Conservation (phyloP, 2,797 vertebrate genomes). For the Muscicapa comitata region DNA sequence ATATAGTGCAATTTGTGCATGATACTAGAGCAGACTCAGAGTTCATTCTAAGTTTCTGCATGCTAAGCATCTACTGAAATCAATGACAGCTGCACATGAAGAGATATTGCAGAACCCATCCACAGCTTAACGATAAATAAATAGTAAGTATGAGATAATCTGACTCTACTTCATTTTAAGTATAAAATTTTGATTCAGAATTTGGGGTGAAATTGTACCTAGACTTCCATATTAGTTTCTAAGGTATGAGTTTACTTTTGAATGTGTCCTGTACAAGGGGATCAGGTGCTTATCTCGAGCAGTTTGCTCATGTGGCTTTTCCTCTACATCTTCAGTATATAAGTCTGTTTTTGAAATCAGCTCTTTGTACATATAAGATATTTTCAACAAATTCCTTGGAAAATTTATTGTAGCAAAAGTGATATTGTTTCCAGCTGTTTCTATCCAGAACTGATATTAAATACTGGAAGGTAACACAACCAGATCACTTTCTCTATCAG, state of each 20-base stretch:
- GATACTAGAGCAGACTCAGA: not conserved
- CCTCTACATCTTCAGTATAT: not conserved
- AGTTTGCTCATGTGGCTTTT: not conserved
- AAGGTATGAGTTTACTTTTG: not conserved
- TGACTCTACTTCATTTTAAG: not conserved
- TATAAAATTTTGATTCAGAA: not conserved
- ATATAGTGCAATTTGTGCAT: not conserved
- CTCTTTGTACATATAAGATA: not conserved
- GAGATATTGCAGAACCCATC: not conserved
- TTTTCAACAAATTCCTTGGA: slow-evolving; percentile 51
- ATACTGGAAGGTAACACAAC: slow-evolving; percentile 29
- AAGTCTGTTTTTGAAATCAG: not conserved
- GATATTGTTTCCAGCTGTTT: slow-evolving; percentile 61
- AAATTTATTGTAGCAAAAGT: slow-evolving; percentile 33
- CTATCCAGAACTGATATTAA: slow-evolving; percentile 41
- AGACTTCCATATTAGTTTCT: not conserved
- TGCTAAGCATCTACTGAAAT: slow-evolving; percentile 10
- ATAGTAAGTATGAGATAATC: not conserved
- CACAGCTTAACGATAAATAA: not conserved
- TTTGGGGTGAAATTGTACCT: not conserved
- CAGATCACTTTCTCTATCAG: slow-evolving; percentile 47
- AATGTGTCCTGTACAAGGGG: not conserved
- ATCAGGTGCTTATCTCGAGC: not conserved
- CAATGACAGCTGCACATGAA: not conserved
- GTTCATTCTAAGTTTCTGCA: slow-evolving; percentile 12